Percentiles rank a stretch among this genome's conserved stretches.
phyloP scores from a whole-genome alignment of 1,140 invertebrate species.

The Drosophila kikkawai region DNA sequence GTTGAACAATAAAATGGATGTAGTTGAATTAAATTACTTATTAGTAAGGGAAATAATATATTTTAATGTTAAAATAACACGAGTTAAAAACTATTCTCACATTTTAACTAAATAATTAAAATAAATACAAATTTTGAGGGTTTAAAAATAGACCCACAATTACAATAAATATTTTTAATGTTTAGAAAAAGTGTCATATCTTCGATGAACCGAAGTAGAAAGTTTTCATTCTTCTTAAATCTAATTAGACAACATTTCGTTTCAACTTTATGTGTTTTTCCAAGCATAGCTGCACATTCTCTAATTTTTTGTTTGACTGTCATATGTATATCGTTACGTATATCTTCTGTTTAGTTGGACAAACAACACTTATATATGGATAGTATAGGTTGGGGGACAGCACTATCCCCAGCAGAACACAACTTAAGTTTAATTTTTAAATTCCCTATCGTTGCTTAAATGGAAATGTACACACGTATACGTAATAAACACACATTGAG shows the following conservation, averaged over 20 bases:
- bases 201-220: slow-evolving; percentile 38
- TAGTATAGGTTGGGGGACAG: slow-evolving; percentile 45
- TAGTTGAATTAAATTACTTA: neutral
- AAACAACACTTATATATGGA: slow-evolving; percentile 58
- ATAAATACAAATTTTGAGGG: no score
- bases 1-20: neutral
- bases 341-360: slow-evolving; percentile 46
- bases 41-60: neutral
- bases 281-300: slow-evolving; percentile 9
- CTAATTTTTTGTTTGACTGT: neutral
- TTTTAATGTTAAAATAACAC: neutral
- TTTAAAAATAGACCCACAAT: no score
- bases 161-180: neutral
- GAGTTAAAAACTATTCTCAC: no score
- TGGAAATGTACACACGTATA: slow-evolving; percentile 65
- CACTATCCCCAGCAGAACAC: slow-evolving; percentile 33
- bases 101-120: no score
- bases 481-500: slow-evolving; percentile 64
- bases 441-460: slow-evolving; percentile 62
- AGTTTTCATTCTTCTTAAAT: slow-evolving; percentile 7
- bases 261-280: slow-evolving; percentile 14
- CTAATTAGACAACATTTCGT: slow-evolving; percentile 24
- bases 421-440: slow-evolving; percentile 48
- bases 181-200: slow-evolving; percentile 29
- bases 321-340: slow-evolving; percentile 53